Evolutionary conservation across 2,113 vertebrate genomes (phyloP).

Genomic region (Psittacula cyanocephala): DNA sequence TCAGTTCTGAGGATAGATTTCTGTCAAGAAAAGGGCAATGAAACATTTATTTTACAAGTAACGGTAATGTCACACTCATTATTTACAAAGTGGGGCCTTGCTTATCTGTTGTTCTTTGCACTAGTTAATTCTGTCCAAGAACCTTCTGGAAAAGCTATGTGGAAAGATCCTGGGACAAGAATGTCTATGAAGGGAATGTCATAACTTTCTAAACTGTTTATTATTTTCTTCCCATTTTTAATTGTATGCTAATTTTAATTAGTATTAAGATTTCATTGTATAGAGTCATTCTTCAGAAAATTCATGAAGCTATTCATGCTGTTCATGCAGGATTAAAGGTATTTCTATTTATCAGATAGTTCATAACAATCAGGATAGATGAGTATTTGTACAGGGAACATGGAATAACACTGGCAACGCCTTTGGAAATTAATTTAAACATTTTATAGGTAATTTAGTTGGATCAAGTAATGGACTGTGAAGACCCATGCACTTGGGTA

Average conservation of each 20-base stretch:
- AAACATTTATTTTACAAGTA: background rate
- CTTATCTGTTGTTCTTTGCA: background rate
- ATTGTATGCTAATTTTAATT: constrained; percentile 53
- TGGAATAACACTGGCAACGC: background rate
- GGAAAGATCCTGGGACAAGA: background rate
- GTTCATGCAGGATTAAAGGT: constrained; percentile 34
- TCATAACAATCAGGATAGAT: constrained; percentile 43
- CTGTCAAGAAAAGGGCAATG: background rate
- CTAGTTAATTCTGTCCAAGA: background rate
- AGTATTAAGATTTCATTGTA: constrained; percentile 38
- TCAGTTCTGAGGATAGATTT: background rate
- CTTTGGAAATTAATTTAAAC: constrained; percentile 71
- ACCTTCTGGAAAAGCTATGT: background rate
- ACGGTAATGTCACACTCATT: background rate
- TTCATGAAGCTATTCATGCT: background rate
- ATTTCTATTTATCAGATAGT: constrained; percentile 44
- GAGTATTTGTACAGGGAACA: constrained; percentile 50
- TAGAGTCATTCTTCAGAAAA: constrained; percentile 23
- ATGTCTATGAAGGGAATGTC: background rate
- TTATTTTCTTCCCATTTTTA: constrained; percentile 58
- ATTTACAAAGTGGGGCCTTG: background rate
- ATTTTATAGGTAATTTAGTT: constrained; percentile 58
- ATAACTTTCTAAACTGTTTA: background rate
- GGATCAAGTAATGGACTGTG: constrained; percentile 52
- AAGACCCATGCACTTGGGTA: background rate